A percentile compares a stretch with the other conserved stretches of the same genome.
phyloP scores from a whole-genome alignment of 2,113 vertebrate genomes.

The Coturnix japonica region DNA sequence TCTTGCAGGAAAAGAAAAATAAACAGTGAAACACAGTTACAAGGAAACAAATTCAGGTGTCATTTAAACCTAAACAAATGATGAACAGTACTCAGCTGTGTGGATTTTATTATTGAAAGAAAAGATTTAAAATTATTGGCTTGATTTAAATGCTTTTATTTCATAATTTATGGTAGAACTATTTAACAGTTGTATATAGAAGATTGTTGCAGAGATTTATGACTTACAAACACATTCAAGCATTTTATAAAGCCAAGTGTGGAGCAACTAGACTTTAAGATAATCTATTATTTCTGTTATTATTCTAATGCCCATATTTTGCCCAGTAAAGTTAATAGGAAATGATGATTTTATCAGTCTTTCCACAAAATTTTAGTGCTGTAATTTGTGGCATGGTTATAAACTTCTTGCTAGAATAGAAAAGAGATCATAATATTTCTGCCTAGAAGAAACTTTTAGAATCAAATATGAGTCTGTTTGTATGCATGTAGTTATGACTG shows the following conservation, averaged over 20 bases:
- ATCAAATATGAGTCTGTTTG: conserved; percentile 1
- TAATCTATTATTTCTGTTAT: conserved; percentile 40
- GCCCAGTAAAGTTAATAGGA: not conserved
- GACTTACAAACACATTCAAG: not conserved
- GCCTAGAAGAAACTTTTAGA: conserved; percentile 38
- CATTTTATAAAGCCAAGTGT: conserved; percentile 12
- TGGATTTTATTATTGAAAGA: conserved; percentile 21
- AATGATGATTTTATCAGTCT: conserved; percentile 43
- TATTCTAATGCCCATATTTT: conserved; percentile 20
- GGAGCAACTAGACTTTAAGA: conserved; percentile 1
- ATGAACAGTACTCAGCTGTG: not conserved
- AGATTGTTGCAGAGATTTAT: not conserved
- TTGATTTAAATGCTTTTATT: conserved; percentile 25
- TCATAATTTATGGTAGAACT: conserved; percentile 30
- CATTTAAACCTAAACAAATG: conserved; percentile 44
- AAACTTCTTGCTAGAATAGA: conserved; percentile 21
- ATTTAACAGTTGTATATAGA: not conserved
- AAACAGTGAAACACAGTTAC: not conserved
- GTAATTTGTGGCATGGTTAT: conserved; percentile 42
- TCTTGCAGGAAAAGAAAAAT: not conserved
- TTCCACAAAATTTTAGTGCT: conserved; percentile 48
- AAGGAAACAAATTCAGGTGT: conserved; percentile 18
- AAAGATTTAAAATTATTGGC: not conserved
- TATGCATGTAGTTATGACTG: not conserved
- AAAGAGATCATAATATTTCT: conserved; percentile 16